Conservation (phyloP, 2,888 invertebrate species). For the Lithophane socia region DNA sequence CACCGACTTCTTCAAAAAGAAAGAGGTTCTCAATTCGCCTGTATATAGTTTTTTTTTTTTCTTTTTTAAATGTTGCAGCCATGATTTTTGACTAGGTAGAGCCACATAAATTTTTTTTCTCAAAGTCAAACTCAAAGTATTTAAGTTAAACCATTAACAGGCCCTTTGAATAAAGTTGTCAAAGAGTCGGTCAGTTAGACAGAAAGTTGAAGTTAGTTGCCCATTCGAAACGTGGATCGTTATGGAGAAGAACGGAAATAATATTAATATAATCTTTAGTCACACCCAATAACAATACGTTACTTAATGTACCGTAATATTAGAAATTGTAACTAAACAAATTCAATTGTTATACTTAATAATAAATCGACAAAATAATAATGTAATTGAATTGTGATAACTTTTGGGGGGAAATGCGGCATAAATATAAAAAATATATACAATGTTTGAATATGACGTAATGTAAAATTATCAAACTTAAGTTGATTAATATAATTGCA, state of each 20-base stretch:
- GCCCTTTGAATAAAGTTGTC: no score
- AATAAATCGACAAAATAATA: neutral
- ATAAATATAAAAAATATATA: neutral
- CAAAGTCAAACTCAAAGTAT: no score
- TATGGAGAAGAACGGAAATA: no score
- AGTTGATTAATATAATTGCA: slow-evolving; percentile 56
- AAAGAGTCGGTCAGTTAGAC: no score
- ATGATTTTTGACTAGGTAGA: neutral
- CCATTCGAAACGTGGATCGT: no score
- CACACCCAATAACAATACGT: slow-evolving; percentile 26
- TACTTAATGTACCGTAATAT: slow-evolving; percentile 44
- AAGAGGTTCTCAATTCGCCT: no score
- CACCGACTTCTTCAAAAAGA: no score
- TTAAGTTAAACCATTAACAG: no score
- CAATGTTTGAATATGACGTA: neutral
- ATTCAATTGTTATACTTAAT: slow-evolving; percentile 19
- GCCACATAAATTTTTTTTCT: no score
- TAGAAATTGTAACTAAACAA: slow-evolving; percentile 19
- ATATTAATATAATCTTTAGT: slow-evolving; percentile 9
- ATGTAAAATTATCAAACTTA: slow-evolving; percentile 28
- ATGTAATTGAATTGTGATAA: slow-evolving; percentile 42
- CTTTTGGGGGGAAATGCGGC: slow-evolving; percentile 7
- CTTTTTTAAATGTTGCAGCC: no score
- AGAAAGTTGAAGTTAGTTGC: no score
- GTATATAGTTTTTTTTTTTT: no score